A percentile compares a stretch with the other conserved stretches of the same genome.
Evolutionary conservation across 2,888 invertebrate species (phyloP).

Genomic region (Hoplodrina ambigua): DNA sequence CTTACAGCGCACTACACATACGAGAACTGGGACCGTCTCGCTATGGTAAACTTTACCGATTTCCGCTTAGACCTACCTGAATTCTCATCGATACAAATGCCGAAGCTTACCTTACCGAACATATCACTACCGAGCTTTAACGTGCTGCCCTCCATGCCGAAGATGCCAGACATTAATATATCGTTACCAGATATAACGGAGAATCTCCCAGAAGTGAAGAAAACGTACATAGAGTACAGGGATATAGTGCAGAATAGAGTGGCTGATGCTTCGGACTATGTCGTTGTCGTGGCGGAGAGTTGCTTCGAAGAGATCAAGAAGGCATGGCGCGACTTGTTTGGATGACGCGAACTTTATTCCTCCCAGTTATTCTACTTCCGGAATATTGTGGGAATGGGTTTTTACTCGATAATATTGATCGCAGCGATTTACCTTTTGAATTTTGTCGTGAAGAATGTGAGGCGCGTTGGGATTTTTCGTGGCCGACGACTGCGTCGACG

Average conservation of each 20-base stretch:
- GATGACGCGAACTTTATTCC: conserved; percentile 65
- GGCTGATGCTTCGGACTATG: conserved; percentile 87
- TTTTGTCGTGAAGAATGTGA: conserved; percentile 24
- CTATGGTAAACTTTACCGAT: conserved; percentile 87
- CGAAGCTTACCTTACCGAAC: conserved; percentile 70
- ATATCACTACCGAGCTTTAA: conserved; percentile 75
- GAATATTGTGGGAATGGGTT: conserved; percentile 28
- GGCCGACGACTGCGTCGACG: background rate
- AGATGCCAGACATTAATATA: conserved; percentile 77
- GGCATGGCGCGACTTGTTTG: conserved; percentile 81
- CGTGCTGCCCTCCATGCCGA: conserved; percentile 68
- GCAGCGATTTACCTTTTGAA: conserved; percentile 7
- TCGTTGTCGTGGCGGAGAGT: conserved; percentile 88
- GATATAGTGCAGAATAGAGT: conserved; percentile 87
- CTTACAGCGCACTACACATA: conserved; percentile 89
- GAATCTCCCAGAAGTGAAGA: conserved; percentile 80
- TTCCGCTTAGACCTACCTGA: conserved; percentile 83
- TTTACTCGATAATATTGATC: conserved; percentile 19
- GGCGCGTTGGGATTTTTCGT: conserved; percentile 25
- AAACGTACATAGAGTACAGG: conserved; percentile 84
- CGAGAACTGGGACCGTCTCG: conserved; percentile 84
- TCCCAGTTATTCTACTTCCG: conserved; percentile 20
- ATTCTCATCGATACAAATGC: conserved; percentile 74
- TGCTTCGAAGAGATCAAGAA: conserved; percentile 86
- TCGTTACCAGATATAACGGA: conserved; percentile 78